Evolutionary conservation across 2,888 invertebrate genomes (phyloP).

Genomic region (Campopleginae sp.): DNA sequence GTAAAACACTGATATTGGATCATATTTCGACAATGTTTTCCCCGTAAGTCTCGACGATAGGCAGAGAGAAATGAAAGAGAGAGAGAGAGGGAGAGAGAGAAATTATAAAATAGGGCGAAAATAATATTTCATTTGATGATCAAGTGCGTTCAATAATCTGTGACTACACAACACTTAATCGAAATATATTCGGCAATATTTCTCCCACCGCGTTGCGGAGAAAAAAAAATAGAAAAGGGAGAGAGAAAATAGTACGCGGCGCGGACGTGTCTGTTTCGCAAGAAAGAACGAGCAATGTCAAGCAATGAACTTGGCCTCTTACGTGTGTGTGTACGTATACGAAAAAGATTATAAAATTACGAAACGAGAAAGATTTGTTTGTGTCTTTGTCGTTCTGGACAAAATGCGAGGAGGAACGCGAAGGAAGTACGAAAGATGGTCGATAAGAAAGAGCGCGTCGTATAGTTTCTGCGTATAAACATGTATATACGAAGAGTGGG

Average conservation of each 20-base stretch:
- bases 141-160: not conserved
- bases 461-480: not conserved
- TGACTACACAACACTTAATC: not conserved
- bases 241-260: not conserved
- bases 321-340: not conserved
- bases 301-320: constrained; percentile 22
- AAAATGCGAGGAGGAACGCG: not conserved
- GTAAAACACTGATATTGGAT: not conserved
- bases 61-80: not conserved
- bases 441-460: constrained; percentile 45
- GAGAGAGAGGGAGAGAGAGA: not conserved
- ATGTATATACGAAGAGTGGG: constrained; percentile 61
- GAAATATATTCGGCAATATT: constrained; percentile 1
- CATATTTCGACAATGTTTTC: constrained; percentile 2
- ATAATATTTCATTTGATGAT: not conserved
- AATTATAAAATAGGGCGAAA: not conserved
- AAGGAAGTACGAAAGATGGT: constrained; percentile 22
- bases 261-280: constrained; percentile 31
- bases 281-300: constrained; percentile 31
- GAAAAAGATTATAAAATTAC: constrained; percentile 14
- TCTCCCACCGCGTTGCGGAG: not conserved
- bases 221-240: not conserved
- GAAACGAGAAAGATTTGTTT: constrained; percentile 39
- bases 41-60: not conserved
- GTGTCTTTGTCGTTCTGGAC: constrained; percentile 17